A percentile compares a stretch with the other conserved stretches of the same genome.
These are phyloP conservation scores for Megathymus violae DNA, from an alignment of 1,140 invertebrate species.

Conservation along the genomic window DNA sequence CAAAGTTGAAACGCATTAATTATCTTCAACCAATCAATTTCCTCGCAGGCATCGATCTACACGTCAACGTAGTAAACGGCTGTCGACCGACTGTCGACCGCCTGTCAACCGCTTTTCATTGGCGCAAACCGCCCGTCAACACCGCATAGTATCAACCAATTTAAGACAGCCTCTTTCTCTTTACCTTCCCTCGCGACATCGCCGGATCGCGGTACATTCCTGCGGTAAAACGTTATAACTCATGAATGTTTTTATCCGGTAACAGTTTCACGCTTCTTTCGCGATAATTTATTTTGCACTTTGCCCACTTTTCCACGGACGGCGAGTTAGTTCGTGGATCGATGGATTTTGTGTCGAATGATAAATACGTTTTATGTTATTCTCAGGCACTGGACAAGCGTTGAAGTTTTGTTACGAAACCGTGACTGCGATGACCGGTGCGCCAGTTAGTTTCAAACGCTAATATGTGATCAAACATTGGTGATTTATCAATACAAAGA, in stretches of 20 bases:
- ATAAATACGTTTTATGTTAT: neutral
- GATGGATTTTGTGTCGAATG: neutral
- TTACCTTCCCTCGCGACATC: constrained; percentile 12
- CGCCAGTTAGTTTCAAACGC: too few relatives aligned
- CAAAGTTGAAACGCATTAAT: neutral
- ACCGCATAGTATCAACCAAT: constrained; percentile 12
- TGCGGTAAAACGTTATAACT: constrained; percentile 31
- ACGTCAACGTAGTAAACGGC: constrained; percentile 8
- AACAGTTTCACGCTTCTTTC: constrained; percentile 27
- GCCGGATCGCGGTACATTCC: constrained; percentile 7
- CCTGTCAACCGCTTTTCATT: neutral
- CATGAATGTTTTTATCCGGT: constrained; percentile 32
- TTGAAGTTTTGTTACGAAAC: too few relatives aligned
- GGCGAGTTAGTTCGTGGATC: constrained; percentile 3
- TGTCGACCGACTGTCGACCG: constrained; percentile 4
- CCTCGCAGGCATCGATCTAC: constrained; percentile 1
- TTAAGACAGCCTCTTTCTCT: constrained; percentile 11
- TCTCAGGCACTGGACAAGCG: neutral
- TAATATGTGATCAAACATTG: too few relatives aligned
- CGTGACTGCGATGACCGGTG: too few relatives aligned
- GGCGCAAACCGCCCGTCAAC: constrained; percentile 13
- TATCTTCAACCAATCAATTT: constrained; percentile 11
- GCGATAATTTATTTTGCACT: constrained; percentile 31
- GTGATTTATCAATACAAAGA: too few relatives aligned
- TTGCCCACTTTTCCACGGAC: constrained; percentile 10